Percentiles rank a stretch among this genome's conserved stretches.
These are phyloP conservation scores for Antheraea assamensis DNA, from an alignment of 2,888 invertebrate genomes.

Conservation along the genomic window DNA sequence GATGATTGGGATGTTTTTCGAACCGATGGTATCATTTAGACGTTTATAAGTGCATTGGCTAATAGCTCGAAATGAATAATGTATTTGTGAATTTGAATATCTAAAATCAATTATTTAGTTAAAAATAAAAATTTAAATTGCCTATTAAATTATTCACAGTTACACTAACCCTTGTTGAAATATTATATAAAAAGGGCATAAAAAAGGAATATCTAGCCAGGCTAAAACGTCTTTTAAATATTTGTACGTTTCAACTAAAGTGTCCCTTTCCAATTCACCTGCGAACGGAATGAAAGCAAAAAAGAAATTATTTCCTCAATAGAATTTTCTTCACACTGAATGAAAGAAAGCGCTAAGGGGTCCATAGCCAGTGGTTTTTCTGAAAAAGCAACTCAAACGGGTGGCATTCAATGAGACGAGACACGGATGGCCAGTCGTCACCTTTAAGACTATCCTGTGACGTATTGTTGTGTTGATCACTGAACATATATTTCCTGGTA, in stretches of 20 bases:
- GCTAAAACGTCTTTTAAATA: slow-evolving; percentile 14
- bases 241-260: slow-evolving; percentile 15
- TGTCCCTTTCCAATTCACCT: slow-evolving; percentile 23
- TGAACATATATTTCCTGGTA: slow-evolving; percentile 18
- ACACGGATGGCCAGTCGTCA: slow-evolving; percentile 51
- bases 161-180: slow-evolving; percentile 1
- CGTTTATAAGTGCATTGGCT: background rate
- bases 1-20: too few species aligned
- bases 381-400: slow-evolving; percentile 63
- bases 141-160: background rate
- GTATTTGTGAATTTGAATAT: background rate
- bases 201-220: background rate
- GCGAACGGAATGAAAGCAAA: slow-evolving; percentile 44
- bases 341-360: slow-evolving; percentile 53
- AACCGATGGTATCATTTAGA: too few species aligned
- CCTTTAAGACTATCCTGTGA: slow-evolving; percentile 41
- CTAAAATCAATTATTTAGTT: background rate
- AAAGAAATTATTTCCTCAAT: slow-evolving; percentile 68
- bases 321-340: slow-evolving; percentile 66
- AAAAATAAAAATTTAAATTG: background rate
- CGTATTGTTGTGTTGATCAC: slow-evolving; percentile 37
- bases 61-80: background rate
- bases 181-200: slow-evolving; percentile 1
- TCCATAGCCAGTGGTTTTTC: slow-evolving; percentile 66
- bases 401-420: slow-evolving; percentile 48